Percentiles rank a stretch among this genome's conserved stretches.
phyloP scores from a whole-genome alignment of 35 echinoderm and acorn worm species.

The Lytechinus variegatus region DNA sequence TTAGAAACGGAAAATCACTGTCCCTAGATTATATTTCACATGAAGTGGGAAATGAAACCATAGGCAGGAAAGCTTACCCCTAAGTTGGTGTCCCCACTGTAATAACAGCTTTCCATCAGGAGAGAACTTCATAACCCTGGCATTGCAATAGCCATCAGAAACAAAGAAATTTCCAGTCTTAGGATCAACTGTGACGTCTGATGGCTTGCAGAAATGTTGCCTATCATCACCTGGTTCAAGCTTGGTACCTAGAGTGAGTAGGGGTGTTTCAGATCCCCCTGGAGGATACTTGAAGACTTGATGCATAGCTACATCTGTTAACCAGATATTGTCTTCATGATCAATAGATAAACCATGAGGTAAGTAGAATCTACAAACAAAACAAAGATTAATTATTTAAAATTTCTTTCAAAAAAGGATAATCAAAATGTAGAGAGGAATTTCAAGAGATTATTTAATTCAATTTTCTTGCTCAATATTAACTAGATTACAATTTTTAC shows the following conservation, averaged over 20 bases:
- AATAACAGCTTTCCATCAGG: constrained; percentile 58
- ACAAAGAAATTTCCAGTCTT: constrained; percentile 83
- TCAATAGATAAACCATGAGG: constrained; percentile 92
- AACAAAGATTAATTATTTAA: background rate
- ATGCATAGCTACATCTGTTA: constrained; percentile 91
- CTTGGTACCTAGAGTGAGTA: constrained; percentile 70
- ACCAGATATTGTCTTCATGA: constrained; percentile 80
- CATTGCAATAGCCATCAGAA: constrained; percentile 94
- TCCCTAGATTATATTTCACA: too few species aligned
- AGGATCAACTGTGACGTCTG: constrained; percentile 83
- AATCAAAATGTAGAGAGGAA: too few species aligned
- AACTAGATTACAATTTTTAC: too few species aligned
- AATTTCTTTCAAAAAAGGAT: too few species aligned
- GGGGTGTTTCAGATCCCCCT: constrained; percentile 45
- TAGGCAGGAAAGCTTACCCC: background rate
- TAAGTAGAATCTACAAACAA: constrained; percentile 72
- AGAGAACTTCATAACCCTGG: constrained; percentile 89
- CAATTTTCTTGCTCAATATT: too few species aligned
- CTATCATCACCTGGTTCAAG: constrained; percentile 68
- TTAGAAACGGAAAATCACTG: too few species aligned
- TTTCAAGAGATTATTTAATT: too few species aligned
- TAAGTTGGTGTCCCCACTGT: constrained; percentile 57
- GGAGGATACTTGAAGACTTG: constrained; percentile 93
- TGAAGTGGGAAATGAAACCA: too few species aligned
- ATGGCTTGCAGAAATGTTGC: constrained; percentile 90